phyloP scores from a whole-genome alignment of 1,140 invertebrate genomes.

The Contarinia nasturtii region DNA sequence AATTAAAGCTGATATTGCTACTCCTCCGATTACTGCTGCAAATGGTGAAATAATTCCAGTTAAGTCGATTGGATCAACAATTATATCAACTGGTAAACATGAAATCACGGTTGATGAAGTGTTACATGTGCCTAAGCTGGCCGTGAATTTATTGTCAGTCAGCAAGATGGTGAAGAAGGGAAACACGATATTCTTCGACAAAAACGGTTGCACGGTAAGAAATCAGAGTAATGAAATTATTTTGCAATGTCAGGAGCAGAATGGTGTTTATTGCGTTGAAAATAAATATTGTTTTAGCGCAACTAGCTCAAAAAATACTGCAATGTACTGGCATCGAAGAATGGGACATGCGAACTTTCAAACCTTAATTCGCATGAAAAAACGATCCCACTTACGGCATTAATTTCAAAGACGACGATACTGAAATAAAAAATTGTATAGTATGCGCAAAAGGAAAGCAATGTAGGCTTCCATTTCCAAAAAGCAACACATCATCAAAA shows the following conservation, averaged over 20 bases:
- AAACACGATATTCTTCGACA: slow-evolving; percentile 1
- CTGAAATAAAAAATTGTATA: slow-evolving; percentile 2
- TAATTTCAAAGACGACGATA: not conserved
- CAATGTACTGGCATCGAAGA: not conserved
- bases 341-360: not conserved
- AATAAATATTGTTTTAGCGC: not conserved
- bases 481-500: not conserved
- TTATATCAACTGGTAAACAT: slow-evolving; percentile 5
- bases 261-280: slow-evolving; percentile 2
- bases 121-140: slow-evolving; percentile 3
- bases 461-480: not conserved
- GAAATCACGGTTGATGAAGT: not conserved
- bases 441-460: slow-evolving; percentile 2
- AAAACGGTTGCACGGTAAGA: not conserved
- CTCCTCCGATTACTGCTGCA: slow-evolving; percentile 15
- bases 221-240: not conserved
- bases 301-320: not conserved
- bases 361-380: not conserved
- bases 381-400: slow-evolving; percentile 1
- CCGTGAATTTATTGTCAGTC: slow-evolving; percentile 5
- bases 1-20: slow-evolving; percentile 2
- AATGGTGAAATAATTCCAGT: slow-evolving; percentile 12
- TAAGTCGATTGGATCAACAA: slow-evolving; percentile 10
- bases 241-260: not conserved
- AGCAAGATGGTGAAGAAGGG: slow-evolving; percentile 1